Evolutionary conservation across 2,888 invertebrate species (phyloP), one percentile per base, ranked within the genome.

Genomic region (Trissoscelio sp.): DNA sequence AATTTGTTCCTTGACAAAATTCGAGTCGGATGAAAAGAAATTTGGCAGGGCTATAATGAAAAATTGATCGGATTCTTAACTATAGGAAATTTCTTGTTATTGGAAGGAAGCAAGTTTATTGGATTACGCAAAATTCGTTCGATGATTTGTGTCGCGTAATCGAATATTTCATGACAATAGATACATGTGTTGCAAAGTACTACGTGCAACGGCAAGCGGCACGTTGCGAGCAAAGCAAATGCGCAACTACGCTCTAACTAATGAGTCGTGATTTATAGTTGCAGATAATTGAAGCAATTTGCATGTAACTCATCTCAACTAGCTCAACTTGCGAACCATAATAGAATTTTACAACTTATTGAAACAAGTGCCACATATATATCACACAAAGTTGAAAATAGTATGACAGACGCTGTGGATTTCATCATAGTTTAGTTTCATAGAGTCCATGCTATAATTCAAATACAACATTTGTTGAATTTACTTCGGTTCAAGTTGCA

Each of bases 301-400:
- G 55, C 73, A 62, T 73, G 62, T 73, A 73, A 73, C 62, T 62
- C 53, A 55, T 62, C 53, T 53, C 55, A 73, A 73, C 73, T 73
- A 62, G 6, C 53, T 24, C 39, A 42, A 73, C 48, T 73, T 73
- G 51, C 7, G 44, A 44, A 34, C 44, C 11, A 34, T 73, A 73
- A 73, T 62, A 44, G 42, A 73, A 73, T 62, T 62, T 72, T 58
- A 70, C 58, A 70, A 70, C 58, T 70, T 70, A 70, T 48, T 37
- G 58, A n/a, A 46, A 58, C 70, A 48, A 46, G 9, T 55, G 22
- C 24, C 39, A 5, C 22, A 6, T 6, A 34, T 14, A 57, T 18
- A 46, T 46, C 44, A 5, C 14, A 22, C 48, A 11, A 58, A 58
- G 58, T 42, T 44, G 31, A 44, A 60, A 60, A 28, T 60, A 60